Conservation (phyloP, 2,888 invertebrate genomes). For the Caprella mutica region DNA sequence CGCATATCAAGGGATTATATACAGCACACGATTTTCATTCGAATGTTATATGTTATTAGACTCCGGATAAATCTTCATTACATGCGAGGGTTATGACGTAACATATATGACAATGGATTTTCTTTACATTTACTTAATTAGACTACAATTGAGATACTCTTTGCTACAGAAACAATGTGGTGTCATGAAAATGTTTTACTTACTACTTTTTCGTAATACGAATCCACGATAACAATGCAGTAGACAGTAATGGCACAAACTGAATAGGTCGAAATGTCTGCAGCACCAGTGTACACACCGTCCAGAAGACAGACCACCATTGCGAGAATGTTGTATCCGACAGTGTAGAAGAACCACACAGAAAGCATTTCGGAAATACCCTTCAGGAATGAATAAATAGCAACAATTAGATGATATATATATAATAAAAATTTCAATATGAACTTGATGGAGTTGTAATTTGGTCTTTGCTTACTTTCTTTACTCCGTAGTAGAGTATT, state of each 20-base stretch:
- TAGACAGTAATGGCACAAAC: conserved; percentile 28
- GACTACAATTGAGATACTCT: too few relatives aligned
- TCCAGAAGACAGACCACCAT: conserved; percentile 27
- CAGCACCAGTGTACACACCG: conserved; percentile 27
- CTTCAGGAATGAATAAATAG: too few relatives aligned
- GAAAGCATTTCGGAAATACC: conserved; percentile 27
- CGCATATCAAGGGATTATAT: too few relatives aligned
- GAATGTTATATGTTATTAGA: too few relatives aligned
- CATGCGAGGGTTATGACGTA: too few relatives aligned
- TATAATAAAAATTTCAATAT: neutral
- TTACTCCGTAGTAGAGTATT: conserved; percentile 21
- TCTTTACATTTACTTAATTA: too few relatives aligned
- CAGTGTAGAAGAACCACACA: conserved; percentile 34
- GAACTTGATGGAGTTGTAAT: neutral
- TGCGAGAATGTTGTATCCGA: conserved; percentile 28
- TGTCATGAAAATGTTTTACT: too few relatives aligned
- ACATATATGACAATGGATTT: too few relatives aligned
- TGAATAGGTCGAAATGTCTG: conserved; percentile 30
- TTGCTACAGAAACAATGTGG: too few relatives aligned
- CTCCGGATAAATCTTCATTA: too few relatives aligned
- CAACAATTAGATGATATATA: too few relatives aligned
- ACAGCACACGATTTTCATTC: too few relatives aligned
- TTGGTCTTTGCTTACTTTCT: conserved; percentile 12
- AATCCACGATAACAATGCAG: conserved; percentile 31
- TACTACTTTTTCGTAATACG: conserved; percentile 30